A percentile compares a stretch with the other conserved stretches of the same genome.
phyloP scores from a whole-genome alignment of 2,797 vertebrate genomes.

The Rallus crepitans region DNA sequence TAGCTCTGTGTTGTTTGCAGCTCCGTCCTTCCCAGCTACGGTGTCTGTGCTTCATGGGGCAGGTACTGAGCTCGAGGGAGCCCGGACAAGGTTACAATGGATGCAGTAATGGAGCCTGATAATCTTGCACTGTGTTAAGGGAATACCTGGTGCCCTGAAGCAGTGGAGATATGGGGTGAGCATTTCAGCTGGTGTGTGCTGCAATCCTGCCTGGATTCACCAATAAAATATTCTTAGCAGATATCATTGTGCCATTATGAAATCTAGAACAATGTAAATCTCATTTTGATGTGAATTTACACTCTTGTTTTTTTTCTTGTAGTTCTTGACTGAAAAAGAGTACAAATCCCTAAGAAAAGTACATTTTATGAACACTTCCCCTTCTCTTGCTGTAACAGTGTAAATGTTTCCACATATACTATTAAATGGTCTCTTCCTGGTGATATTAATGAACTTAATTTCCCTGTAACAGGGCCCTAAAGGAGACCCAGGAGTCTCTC shows the following conservation, averaged over 20 bases:
- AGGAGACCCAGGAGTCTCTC: constrained; percentile 93
- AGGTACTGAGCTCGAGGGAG: neutral
- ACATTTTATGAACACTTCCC: neutral
- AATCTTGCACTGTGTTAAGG: neutral
- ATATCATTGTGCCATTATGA: neutral
- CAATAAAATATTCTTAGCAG: neutral
- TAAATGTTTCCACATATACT: neutral
- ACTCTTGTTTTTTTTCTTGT: neutral
- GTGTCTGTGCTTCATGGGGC: neutral
- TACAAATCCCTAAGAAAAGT: neutral
- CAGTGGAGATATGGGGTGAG: neutral
- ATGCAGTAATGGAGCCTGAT: neutral
- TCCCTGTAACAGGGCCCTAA: constrained; percentile 87
- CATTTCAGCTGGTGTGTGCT: neutral
- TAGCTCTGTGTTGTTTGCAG: neutral
- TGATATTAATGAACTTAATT: neutral
- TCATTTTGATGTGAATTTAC: neutral
- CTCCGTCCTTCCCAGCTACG: neutral
- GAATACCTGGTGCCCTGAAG: neutral
- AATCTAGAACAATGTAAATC: neutral
- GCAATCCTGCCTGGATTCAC: neutral
- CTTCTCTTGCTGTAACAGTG: neutral
- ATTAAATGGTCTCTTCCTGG: neutral
- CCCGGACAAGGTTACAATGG: neutral
- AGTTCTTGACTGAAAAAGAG: neutral